Base-by-base conservation (phyloP, 64 coral and sea anemone genomes). In the Astreopora myriophthalma region DNA sequence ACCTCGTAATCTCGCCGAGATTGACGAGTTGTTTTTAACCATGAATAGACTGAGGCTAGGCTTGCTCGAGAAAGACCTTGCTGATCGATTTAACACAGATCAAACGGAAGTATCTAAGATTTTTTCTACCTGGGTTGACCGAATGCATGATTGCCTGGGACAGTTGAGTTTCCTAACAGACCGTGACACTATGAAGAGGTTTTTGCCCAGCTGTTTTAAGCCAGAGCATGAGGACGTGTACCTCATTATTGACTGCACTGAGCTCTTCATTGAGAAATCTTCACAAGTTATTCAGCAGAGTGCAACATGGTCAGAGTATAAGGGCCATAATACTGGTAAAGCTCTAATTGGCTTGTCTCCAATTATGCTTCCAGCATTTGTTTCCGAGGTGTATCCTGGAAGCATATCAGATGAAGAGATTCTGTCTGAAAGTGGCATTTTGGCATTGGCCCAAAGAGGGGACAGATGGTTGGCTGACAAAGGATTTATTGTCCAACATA, bases 391-490 rank as follows among this genome's bases (percentile, higher is more conserved):
- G 12, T 85, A 37, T 76, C 92, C 92, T 31, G 86, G 87, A 19
- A 94, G 91, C 24, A 94, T 76, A 24, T 94, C 86, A 57, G 86
- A 94, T 37, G 77, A 94, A 49, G 86, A 94, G 0, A 89, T 94
- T 31, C 22, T 84, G n/a, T 11, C 1, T 16, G 67, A 84, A 29
- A 76, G 77, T 74, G 92, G 92, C 33, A 94, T 82, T 73, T 23
- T 94, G 26, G 73, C 75, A 4, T 74, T 88, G 29, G 92, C 75
- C 6, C 85, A 90, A n/a, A 13, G 7, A 39, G 92, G 86, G 35
- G 92, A 94, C 46, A 84, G 75, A 35, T 85, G 87, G 78, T 51
- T 94, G 24, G 86, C 92, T 63, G 92, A 94, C 72, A 94, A 94
- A 58, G 93, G 87, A 13, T 86, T 94, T 49, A 38, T 94, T 23